Percentiles rank a stretch among this genome's conserved stretches.
phyloP scores from a whole-genome alignment of 2,888 invertebrate genomes.

The Diogma glabrata region DNA sequence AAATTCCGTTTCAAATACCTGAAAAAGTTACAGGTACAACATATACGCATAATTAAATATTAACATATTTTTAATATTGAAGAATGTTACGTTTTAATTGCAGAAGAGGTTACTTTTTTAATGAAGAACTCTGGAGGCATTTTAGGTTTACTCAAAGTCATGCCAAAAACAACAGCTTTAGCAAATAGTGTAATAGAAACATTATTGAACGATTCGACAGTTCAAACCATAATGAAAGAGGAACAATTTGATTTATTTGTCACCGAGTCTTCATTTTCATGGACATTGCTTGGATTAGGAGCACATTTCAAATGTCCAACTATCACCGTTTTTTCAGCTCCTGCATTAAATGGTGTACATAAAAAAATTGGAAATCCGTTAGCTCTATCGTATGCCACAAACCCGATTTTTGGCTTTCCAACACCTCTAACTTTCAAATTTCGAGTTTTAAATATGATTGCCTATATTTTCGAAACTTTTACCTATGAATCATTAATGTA shows the following conservation, averaged over 20 bases:
- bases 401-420: constrained; percentile 24
- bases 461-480: constrained; percentile 15
- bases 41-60: too few species aligned
- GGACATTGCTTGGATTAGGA: constrained; percentile 24
- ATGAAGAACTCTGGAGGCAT: too few species aligned
- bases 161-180: too few species aligned
- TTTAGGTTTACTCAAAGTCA: too few species aligned
- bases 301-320: constrained; percentile 24
- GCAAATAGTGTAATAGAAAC: too few species aligned
- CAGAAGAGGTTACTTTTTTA: too few species aligned
- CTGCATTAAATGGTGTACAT: constrained; percentile 19
- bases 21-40: too few species aligned
- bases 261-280: constrained; percentile 23
- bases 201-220: constrained; percentile 4
- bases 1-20: too few species aligned
- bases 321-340: constrained; percentile 23
- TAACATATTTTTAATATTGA: too few species aligned
- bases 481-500: background rate
- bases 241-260: constrained; percentile 24
- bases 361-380: constrained; percentile 26
- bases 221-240: constrained; percentile 18
- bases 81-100: too few species aligned
- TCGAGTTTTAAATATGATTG: constrained; percentile 30
- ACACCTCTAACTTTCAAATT: constrained; percentile 32
- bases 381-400: constrained; percentile 31